Conservation (phyloP, 2,888 invertebrate species). For the Tortricodes alternella region DNA sequence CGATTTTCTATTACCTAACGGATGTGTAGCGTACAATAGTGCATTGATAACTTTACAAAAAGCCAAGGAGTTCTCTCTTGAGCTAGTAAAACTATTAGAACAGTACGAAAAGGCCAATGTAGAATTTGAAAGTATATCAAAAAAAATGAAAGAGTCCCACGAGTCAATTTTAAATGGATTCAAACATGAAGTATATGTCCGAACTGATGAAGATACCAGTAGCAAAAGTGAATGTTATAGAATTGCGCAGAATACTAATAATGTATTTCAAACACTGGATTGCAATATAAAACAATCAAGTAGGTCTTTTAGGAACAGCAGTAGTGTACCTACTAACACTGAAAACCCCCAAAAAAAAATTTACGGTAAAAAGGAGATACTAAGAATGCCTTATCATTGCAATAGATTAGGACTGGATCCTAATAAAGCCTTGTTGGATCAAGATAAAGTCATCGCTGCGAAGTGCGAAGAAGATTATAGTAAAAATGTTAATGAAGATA, state of each 20-base stretch:
- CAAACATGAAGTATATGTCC: conserved; percentile 9
- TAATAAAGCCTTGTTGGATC: too few species aligned
- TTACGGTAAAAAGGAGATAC: too few species aligned
- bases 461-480: too few species aligned
- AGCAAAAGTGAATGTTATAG: neutral
- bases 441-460: too few species aligned
- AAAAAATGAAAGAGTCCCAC: conserved; percentile 41
- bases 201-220: neutral
- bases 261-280: neutral
- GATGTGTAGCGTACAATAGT: conserved; percentile 3
- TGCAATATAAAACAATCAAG: neutral
- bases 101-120: conserved; percentile 57
- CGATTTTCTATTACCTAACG: neutral
- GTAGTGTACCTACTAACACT: neutral
- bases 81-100: conserved; percentile 48
- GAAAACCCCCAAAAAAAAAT: neutral
- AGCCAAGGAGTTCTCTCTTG: conserved; percentile 47
- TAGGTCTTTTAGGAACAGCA: neutral
- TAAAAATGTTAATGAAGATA: too few species aligned
- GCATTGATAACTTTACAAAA: conserved; percentile 42
- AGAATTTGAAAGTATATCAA: conserved; percentile 50
- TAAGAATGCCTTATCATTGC: too few species aligned
- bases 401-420: too few species aligned
- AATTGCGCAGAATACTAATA: too few species aligned
- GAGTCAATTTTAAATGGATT: conserved; percentile 24